A percentile compares a stretch with the other conserved stretches of the same genome.
These are phyloP conservation scores for Apamea crenata DNA, from an alignment of 2,888 invertebrate species.

Conservation along the genomic window DNA sequence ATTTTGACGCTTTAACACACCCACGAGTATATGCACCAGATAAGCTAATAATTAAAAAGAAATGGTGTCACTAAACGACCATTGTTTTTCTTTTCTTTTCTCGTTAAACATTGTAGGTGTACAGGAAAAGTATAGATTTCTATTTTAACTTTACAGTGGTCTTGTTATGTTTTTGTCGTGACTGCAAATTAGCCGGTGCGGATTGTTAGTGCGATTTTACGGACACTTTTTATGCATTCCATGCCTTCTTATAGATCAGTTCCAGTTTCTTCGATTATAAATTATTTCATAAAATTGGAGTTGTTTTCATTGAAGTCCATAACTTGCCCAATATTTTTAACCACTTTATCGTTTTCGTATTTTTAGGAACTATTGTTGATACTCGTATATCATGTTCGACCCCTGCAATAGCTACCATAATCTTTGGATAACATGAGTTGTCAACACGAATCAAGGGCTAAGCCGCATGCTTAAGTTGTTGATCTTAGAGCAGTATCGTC, in stretches of 20 bases:
- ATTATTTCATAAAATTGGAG: background rate
- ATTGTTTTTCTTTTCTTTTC: conserved; percentile 24
- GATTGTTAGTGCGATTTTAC: conserved; percentile 17
- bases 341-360: background rate
- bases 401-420: background rate
- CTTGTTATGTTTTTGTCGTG: conserved; percentile 26
- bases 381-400: background rate
- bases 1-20: background rate
- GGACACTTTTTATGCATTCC: background rate
- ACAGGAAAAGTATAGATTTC: conserved; percentile 19
- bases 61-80: conserved; percentile 17
- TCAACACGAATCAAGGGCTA: background rate
- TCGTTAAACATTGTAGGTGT: conserved; percentile 1
- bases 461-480: background rate
- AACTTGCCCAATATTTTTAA: background rate
- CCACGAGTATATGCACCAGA: conserved; percentile 1
- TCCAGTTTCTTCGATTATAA: background rate
- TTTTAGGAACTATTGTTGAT: background rate
- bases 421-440: conserved; percentile 22
- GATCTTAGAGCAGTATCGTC: background rate
- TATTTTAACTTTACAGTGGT: conserved; percentile 2
- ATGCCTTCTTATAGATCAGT: background rate
- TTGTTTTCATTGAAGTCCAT: background rate
- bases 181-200: conserved; percentile 9
- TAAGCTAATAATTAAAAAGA: conserved; percentile 25